Percentiles rank a stretch among this genome's conserved stretches.
Evolutionary conservation across 2,797 vertebrate species (phyloP).

Genomic region (Monodelphis domestica): DNA sequence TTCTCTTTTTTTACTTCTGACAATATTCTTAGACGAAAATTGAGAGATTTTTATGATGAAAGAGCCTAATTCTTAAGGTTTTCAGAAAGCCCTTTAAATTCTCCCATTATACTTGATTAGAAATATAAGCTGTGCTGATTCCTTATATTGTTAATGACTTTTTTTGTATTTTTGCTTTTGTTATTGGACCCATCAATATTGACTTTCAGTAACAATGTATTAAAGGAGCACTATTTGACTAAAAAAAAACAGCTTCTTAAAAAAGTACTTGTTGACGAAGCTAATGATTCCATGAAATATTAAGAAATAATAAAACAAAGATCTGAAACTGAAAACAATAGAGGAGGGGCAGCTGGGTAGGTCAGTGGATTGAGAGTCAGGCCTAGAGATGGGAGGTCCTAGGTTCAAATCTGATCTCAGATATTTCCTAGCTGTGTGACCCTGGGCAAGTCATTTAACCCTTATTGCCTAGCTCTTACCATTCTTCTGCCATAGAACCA

Average conservation of each 20-base stretch:
- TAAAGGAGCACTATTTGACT: too few species aligned
- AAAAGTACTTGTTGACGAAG: background rate
- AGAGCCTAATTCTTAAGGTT: slow-evolving; percentile 36
- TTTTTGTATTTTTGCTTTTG: slow-evolving; percentile 35
- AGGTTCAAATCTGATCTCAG: too few species aligned
- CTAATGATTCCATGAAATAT: background rate
- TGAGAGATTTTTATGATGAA: slow-evolving; percentile 42
- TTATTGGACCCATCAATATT: slow-evolving; percentile 61
- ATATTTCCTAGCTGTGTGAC: too few species aligned
- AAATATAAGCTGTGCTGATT: slow-evolving; percentile 18
- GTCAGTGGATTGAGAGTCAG: too few species aligned
- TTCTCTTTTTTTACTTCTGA: background rate
- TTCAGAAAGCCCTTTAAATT: slow-evolving; percentile 46
- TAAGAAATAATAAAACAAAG: background rate
- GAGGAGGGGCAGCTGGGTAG: too few species aligned
- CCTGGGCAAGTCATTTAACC: too few species aligned
- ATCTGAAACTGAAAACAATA: background rate
- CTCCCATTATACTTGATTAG: slow-evolving; percentile 37
- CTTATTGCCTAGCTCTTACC: too few species aligned
- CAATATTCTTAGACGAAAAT: background rate
- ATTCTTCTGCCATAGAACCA: too few species aligned
- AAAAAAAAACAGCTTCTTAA: background rate
- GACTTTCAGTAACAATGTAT: slow-evolving; percentile 34
- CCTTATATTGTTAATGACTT: too few species aligned
- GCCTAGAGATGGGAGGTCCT: too few species aligned